Conservation (phyloP, 2,888 invertebrate genomes). For the Lacanobia oleracea region DNA sequence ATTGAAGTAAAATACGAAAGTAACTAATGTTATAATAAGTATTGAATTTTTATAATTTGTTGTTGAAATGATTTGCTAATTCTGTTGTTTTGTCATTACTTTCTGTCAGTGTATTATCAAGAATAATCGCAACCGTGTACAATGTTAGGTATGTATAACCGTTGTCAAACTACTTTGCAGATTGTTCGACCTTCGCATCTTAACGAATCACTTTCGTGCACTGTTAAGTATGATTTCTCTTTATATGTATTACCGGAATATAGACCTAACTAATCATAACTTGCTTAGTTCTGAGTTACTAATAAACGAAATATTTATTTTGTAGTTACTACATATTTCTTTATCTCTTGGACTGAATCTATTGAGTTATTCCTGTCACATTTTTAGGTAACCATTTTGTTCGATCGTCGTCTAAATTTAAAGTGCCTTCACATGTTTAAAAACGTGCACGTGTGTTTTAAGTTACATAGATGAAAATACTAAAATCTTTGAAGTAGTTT, state of each 20-base stretch:
- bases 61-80: slow-evolving; percentile 70
- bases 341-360: slow-evolving; percentile 22
- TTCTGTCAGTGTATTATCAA: slow-evolving; percentile 64
- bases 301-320: slow-evolving; percentile 18
- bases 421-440: slow-evolving; percentile 86
- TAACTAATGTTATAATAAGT: slow-evolving; percentile 89
- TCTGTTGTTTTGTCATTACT: slow-evolving; percentile 63
- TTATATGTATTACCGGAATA: slow-evolving; percentile 19
- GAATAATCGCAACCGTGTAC: slow-evolving; percentile 60
- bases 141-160: slow-evolving; percentile 53
- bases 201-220: slow-evolving; percentile 56
- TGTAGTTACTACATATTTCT: slow-evolving; percentile 12
- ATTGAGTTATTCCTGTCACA: slow-evolving; percentile 20
- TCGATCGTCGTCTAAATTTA: slow-evolving; percentile 77
- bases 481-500: slow-evolving; percentile 70
- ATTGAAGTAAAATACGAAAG: slow-evolving; percentile 90
- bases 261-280: slow-evolving; percentile 19
- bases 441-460: slow-evolving; percentile 70
- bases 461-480: slow-evolving; percentile 44
- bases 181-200: slow-evolving; percentile 38
- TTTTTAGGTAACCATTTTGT: slow-evolving; percentile 47
- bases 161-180: slow-evolving; percentile 68
- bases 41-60: slow-evolving; percentile 84
- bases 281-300: slow-evolving; percentile 17
- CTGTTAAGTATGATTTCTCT: slow-evolving; percentile 26